Percentiles rank a stretch among this genome's conserved stretches.
phyloP scores from a whole-genome alignment of 2,888 invertebrate genomes.

The Parnassius smintheus region DNA sequence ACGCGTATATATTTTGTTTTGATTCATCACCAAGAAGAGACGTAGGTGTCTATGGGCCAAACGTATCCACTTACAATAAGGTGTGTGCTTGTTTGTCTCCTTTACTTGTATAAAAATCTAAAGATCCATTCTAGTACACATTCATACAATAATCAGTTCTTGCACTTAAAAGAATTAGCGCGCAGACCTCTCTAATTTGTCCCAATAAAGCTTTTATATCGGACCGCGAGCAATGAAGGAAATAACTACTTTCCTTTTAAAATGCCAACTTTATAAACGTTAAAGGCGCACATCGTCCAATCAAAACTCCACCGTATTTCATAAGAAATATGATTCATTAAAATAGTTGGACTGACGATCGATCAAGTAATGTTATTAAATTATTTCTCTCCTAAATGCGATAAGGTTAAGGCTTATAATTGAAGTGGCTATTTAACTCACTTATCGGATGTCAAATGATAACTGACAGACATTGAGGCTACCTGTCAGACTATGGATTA shows the following conservation, averaged over 20 bases:
- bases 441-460: slow-evolving; percentile 51
- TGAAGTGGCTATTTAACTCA: slow-evolving; percentile 31
- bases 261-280: slow-evolving; percentile 33
- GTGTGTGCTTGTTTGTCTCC: no score
- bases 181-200: slow-evolving; percentile 32
- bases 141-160: slow-evolving; percentile 18
- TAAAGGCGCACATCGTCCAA: slow-evolving; percentile 26
- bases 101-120: no score
- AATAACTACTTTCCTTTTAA: slow-evolving; percentile 41
- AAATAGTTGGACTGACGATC: slow-evolving; percentile 6
- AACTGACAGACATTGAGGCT: slow-evolving; percentile 45
- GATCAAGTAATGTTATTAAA: slow-evolving; percentile 2
- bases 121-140: background rate
- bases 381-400: slow-evolving; percentile 29
- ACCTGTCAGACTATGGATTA: slow-evolving; percentile 34
- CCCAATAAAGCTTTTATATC: slow-evolving; percentile 28
- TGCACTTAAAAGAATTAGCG: slow-evolving; percentile 18
- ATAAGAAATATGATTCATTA: slow-evolving; percentile 8
- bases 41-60: no score
- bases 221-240: slow-evolving; percentile 31
- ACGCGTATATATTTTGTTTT: no score
- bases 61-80: no score
- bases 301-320: slow-evolving; percentile 22
- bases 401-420: slow-evolving; percentile 34
- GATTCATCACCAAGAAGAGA: no score